A percentile compares a stretch with the other conserved stretches of the same genome.
phyloP scores from a whole-genome alignment of 2,113 vertebrate genomes.

The Spilogale gracilis region DNA sequence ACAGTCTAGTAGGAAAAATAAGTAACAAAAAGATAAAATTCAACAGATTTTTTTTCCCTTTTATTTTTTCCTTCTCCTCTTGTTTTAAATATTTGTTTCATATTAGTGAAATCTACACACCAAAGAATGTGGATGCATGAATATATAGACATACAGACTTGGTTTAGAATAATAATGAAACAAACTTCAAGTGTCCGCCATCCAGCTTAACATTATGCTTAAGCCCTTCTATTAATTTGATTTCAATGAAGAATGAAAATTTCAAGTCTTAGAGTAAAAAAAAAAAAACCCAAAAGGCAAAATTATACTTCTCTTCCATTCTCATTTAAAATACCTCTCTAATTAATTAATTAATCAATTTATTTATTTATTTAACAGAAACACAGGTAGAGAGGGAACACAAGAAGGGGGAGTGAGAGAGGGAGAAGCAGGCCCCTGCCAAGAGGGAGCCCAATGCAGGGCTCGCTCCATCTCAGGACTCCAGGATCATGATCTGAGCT shows the following conservation, averaged over 20 bases:
- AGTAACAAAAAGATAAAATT: conserved; percentile 41
- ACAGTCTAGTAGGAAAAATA: neutral
- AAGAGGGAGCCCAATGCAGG: too few species aligned
- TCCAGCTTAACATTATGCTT: neutral
- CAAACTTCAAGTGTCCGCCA: neutral
- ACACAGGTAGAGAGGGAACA: too few species aligned
- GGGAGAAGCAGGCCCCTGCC: too few species aligned
- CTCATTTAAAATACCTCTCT: neutral
- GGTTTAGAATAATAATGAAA: conserved; percentile 34
- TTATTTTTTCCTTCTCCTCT: neutral
- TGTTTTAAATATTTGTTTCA: neutral
- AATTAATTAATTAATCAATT: neutral
- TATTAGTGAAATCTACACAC: conserved; percentile 18
- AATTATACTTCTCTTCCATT: neutral
- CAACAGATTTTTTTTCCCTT: neutral
- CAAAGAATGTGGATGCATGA: neutral
- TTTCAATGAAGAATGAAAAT: conserved; percentile 39
- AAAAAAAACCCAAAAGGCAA: neutral
- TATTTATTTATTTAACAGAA: too few species aligned
- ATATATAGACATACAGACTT: neutral
- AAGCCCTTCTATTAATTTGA: neutral
- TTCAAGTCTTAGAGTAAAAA: neutral
- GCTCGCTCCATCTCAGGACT: too few species aligned
- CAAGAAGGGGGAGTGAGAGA: too few species aligned
- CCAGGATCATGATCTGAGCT: too few species aligned